phyloP scores from a whole-genome alignment of 2,113 vertebrate genomes.

The Aldabrachelys gigantea region DNA sequence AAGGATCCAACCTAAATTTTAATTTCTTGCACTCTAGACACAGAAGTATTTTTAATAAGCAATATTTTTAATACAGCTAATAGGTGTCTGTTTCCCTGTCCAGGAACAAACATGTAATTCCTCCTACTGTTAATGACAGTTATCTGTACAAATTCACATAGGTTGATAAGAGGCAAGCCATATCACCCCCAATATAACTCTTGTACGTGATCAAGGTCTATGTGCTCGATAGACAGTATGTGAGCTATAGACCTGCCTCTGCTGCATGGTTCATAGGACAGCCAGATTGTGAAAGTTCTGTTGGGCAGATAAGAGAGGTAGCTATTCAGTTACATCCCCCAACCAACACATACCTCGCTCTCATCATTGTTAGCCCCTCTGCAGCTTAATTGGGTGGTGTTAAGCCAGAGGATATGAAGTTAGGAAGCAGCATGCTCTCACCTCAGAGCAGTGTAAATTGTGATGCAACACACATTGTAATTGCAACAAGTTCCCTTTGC shows the following conservation, averaged over 20 bases:
- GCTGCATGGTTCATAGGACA: not conserved
- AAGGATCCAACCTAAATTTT: not conserved
- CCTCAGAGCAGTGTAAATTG: not conserved
- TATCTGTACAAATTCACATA: not conserved
- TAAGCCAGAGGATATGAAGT: not conserved
- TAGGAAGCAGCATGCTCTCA: not conserved
- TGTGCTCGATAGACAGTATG: not conserved
- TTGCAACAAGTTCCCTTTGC: not conserved
- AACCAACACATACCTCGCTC: rapidly evolving
- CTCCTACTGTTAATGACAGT: not conserved
- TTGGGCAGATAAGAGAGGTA: not conserved
- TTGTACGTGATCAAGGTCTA: not conserved
- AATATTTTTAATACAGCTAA: not conserved
- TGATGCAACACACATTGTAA: not conserved
- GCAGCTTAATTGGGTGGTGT: not conserved
- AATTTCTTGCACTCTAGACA: too few species aligned
- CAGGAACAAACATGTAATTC: not conserved
- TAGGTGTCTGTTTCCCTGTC: not conserved
- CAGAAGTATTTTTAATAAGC: not conserved
- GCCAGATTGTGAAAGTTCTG: not conserved
- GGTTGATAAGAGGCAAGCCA: not conserved
- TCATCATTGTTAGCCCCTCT: not conserved
- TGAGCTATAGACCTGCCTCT: not conserved
- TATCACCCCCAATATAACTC: not conserved
- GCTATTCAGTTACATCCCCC: not conserved